Percentiles rank a stretch among this genome's conserved stretches.
phyloP scores from a whole-genome alignment of 2,888 invertebrate species.

The Acanthosepion pharaonis region DNA sequence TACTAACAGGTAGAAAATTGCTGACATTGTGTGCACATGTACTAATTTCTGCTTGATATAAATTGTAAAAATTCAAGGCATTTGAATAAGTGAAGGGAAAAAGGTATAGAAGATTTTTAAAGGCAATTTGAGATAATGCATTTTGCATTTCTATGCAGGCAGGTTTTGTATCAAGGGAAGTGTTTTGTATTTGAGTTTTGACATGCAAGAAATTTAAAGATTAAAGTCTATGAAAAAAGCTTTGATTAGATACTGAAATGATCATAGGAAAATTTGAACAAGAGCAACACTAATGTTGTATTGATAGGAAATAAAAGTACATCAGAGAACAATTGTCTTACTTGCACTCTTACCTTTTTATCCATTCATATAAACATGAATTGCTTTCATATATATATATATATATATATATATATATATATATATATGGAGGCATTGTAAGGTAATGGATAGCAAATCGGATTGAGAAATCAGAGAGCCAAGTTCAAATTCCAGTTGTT shows the following conservation, averaged over 20 bases:
- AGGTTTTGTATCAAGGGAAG: neutral
- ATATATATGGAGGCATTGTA: too few relatives aligned
- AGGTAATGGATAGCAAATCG: too few relatives aligned
- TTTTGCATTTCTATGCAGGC: neutral
- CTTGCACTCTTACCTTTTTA: too few relatives aligned
- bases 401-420: too few relatives aligned
- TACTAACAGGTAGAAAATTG: neutral
- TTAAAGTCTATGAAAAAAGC: neutral
- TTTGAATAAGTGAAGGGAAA: neutral
- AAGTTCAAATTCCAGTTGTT: too few relatives aligned
- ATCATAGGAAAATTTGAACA: neutral
- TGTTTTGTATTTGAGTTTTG: neutral
- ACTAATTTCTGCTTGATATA: neutral
- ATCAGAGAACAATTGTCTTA: neutral
- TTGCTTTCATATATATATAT: too few relatives aligned
- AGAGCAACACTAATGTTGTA: neutral
- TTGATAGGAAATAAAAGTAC: neutral
- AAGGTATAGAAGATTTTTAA: neutral
- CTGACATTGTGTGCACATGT: neutral
- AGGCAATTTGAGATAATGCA: conserved; percentile 33
- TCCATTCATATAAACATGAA: too few relatives aligned
- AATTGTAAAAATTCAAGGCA: conserved; percentile 3
- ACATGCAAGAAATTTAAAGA: neutral
- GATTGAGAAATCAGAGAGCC: too few relatives aligned
- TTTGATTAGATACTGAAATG: neutral